Percentiles rank a stretch among this genome's conserved stretches.
These are phyloP conservation scores for Limanda limanda DNA, from an alignment of 2,113 vertebrate genomes.

Conservation along the genomic window DNA sequence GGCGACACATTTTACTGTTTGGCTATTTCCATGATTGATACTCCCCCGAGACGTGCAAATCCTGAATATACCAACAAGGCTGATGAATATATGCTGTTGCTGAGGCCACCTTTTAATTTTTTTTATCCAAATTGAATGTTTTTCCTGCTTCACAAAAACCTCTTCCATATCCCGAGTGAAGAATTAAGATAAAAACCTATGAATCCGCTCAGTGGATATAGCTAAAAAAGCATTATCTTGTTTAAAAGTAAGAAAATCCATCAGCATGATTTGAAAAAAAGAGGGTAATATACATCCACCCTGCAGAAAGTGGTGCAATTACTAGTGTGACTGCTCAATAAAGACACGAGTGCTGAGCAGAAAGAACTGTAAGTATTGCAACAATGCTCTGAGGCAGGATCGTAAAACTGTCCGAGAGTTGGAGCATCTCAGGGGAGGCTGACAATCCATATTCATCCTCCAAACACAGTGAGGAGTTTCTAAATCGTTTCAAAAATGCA, in stretches of 20 bases:
- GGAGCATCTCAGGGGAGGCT: constrained; percentile 21
- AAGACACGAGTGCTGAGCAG: constrained; percentile 46
- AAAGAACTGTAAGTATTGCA: constrained; percentile 61
- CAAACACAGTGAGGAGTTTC: constrained; percentile 24
- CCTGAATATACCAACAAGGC: constrained; percentile 65
- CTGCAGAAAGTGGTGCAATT: constrained; percentile 38
- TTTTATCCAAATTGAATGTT: constrained; percentile 7
- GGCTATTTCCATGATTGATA: constrained; percentile 69
- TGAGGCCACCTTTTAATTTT: constrained; percentile 37
- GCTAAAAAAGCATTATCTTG: constrained; percentile 15
- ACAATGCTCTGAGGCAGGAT: constrained; percentile 68
- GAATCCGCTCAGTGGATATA: constrained; percentile 23
- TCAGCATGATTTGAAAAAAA: constrained; percentile 24
- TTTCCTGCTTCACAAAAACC: neutral
- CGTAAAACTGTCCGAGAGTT: constrained; percentile 67
- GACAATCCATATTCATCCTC: constrained; percentile 39
- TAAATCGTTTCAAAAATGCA: constrained; percentile 44
- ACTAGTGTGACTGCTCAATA: constrained; percentile 31
- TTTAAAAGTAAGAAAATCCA: constrained; percentile 34
- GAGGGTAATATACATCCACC: constrained; percentile 10
- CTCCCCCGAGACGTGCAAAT: constrained; percentile 54
- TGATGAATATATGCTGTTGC: constrained; percentile 39
- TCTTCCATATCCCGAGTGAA: neutral
- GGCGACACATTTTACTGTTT: constrained; percentile 54
- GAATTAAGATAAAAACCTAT: constrained; percentile 17